These are phyloP conservation scores for Danaus melanippus DNA, from an alignment of 1,140 invertebrate genomes.

Conservation along the genomic window DNA sequence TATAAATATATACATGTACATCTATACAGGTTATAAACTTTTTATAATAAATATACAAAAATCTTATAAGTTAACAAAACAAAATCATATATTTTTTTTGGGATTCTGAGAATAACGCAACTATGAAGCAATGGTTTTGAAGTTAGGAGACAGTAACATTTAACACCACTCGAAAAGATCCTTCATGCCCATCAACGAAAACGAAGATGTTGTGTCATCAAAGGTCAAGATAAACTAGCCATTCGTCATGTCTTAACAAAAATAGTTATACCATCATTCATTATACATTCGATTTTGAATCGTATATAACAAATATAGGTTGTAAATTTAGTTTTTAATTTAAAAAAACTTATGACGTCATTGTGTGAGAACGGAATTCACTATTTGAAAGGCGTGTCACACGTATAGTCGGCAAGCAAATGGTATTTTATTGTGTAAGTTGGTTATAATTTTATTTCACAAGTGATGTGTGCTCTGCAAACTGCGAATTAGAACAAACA, in stretches of 20 bases:
- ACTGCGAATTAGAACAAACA: slow-evolving; percentile 18
- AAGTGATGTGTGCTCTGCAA: slow-evolving; percentile 11
- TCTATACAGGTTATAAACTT: too few relatives aligned
- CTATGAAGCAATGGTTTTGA: slow-evolving; percentile 5
- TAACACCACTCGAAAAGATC: slow-evolving; percentile 15
- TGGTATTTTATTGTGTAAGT: slow-evolving; percentile 18
- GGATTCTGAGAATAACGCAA: too few relatives aligned
- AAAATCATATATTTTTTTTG: too few relatives aligned
- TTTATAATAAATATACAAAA: too few relatives aligned
- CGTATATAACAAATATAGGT: neutral
- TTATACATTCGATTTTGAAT: slow-evolving; percentile 3
- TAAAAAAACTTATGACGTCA: slow-evolving; percentile 12
- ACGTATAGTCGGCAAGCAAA: slow-evolving; percentile 10
- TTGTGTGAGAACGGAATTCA: slow-evolving; percentile 23
- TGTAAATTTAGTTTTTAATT: slow-evolving; percentile 8
- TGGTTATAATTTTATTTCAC: slow-evolving; percentile 11
- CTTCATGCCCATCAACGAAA: slow-evolving; percentile 24
- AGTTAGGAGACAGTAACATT: slow-evolving; percentile 12
- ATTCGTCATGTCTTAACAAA: slow-evolving; percentile 13
- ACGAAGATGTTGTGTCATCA: slow-evolving; percentile 18
- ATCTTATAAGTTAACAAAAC: too few relatives aligned
- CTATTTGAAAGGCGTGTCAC: slow-evolving; percentile 14
- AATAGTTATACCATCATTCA: neutral
- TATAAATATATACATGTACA: too few relatives aligned
- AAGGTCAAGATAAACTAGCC: slow-evolving; percentile 30